These are phyloP conservation scores for Rhysida immarginata DNA, from an alignment of 1,140 invertebrate genomes.

Conservation along the genomic window DNA sequence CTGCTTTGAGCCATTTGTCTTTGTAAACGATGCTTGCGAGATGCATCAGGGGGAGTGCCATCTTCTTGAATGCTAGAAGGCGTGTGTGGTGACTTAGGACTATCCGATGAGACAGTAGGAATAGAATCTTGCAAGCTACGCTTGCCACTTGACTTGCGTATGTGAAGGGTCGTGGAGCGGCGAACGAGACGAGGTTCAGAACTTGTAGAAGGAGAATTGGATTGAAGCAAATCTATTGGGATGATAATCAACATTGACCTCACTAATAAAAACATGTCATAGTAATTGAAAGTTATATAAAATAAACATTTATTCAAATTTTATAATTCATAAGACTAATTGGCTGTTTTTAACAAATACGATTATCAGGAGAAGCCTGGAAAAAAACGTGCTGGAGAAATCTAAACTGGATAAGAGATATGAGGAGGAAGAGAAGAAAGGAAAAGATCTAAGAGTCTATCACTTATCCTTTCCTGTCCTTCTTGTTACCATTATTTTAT, in stretches of 20 bases:
- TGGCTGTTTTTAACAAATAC: neutral
- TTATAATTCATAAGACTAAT: no score
- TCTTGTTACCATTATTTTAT: no score
- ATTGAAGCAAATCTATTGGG: conserved; percentile 1
- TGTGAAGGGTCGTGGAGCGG: neutral
- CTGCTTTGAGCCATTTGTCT: conserved; percentile 83
- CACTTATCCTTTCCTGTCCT: no score
- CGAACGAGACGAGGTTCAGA: conserved; percentile 9
- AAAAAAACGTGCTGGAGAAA: neutral
- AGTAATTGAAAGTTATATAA: no score
- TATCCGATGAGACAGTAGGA: conserved; percentile 41
- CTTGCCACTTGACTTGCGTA: neutral
- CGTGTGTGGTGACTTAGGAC: conserved; percentile 51
- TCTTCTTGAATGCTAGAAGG: conserved; percentile 40
- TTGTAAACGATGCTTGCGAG: conserved; percentile 61
- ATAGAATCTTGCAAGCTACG: neutral
- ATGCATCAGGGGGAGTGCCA: conserved; percentile 19
- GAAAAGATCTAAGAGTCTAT: no score
- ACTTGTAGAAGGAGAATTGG: conserved; percentile 6
- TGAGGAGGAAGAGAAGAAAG: conserved; percentile 7
- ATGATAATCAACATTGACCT: neutral
- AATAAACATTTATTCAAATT: no score
- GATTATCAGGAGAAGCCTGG: neutral
- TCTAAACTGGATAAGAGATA: conserved; percentile 6
- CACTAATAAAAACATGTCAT: neutral